Conservation (phyloP, 30 jellyfish, hydroid and myxozoan species). For the Aurelia sp. region DNA sequence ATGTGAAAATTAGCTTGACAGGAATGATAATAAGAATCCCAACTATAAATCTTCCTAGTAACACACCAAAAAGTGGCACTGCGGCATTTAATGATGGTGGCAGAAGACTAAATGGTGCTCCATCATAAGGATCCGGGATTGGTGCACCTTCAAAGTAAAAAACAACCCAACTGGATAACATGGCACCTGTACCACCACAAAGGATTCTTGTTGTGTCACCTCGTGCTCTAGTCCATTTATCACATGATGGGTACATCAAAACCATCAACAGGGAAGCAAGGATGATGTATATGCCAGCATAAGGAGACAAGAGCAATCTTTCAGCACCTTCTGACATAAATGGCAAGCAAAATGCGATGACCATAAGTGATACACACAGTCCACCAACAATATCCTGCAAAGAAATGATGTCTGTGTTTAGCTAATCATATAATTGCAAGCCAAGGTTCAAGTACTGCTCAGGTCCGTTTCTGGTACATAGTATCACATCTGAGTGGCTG, state of each 20-base stretch:
- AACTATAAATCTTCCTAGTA: slow-evolving; percentile 56
- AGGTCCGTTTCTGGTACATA: too few species aligned
- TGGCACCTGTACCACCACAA: slow-evolving; percentile 95
- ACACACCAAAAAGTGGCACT: slow-evolving; percentile 20
- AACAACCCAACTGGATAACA: slow-evolving; percentile 81
- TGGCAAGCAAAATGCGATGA: slow-evolving; percentile 80
- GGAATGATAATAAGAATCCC: slow-evolving; percentile 85
- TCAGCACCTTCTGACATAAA: slow-evolving; percentile 84
- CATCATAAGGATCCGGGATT: slow-evolving; percentile 89
- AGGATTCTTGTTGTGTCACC: slow-evolving; percentile 94
- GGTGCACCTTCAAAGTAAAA: slow-evolving; percentile 84
- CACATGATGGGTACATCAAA: slow-evolving; percentile 80
- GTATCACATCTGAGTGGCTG: too few species aligned
- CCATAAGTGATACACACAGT: slow-evolving; percentile 79
- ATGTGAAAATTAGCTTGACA: slow-evolving; percentile 71
- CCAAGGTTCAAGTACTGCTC: too few species aligned
- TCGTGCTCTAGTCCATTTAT: slow-evolving; percentile 91
- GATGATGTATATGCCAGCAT: slow-evolving; percentile 82
- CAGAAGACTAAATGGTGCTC: slow-evolving; percentile 62
- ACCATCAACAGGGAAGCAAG: slow-evolving; percentile 74
- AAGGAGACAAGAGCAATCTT: slow-evolving; percentile 59
- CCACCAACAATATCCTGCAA: slow-evolving; percentile 93
- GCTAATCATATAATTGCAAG: too few species aligned
- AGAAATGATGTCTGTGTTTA: background rate
- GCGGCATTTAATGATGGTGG: slow-evolving; percentile 25